Evolutionary conservation across 2,888 invertebrate species (phyloP), one percentile per base, ranked within the genome.

Genomic region (Cataglyphis cursor): DNA sequence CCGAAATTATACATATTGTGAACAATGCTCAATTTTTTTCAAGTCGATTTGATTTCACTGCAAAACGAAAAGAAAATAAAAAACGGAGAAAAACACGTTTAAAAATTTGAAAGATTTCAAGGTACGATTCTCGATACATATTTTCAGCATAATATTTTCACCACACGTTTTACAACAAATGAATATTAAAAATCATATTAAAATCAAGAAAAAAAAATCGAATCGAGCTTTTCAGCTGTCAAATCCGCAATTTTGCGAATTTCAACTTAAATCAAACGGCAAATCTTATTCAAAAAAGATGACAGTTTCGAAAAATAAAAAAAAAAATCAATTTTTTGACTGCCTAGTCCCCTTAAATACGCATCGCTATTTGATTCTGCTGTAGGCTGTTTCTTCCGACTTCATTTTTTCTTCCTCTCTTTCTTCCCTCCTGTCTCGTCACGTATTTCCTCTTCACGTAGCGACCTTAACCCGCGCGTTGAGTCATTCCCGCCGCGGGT

Each of bases 361-460:
- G 48, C 51, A 41, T 54, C 76, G 51, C 31, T 28, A 48, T 44
- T 68, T 31, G 57, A 21, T 35, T 12, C n/a, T 9, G 5, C 24
- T 24, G 24, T 24, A 24, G 54, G 12, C 41, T 24, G 41, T n/a
- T 51, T 51, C 1, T 51, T 21, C 21, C 31, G 12, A 48, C 68
- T 66, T 51, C 5, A n/a, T 12, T 44, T 38, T 8, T 51, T 31
- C 51, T 10, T 18, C n/a, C 35, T 38, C 12, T 10, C 35, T 28
- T 68, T 62, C 51, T 24, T 24, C 51, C n/a, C 44, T 18, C 21
- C 12, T 24, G 31, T 31, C 31, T 57, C 80, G 78, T 82, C 82
- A 78, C 80, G 82, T 82, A 82, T 44, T 78, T 82, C 82, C 82
- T 82, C 59, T 64, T 44, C 70, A 72, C 70, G 68, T 61, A 70